phyloP scores from a whole-genome alignment of 2,888 invertebrate species.

The Platycheirus rosarum region DNA sequence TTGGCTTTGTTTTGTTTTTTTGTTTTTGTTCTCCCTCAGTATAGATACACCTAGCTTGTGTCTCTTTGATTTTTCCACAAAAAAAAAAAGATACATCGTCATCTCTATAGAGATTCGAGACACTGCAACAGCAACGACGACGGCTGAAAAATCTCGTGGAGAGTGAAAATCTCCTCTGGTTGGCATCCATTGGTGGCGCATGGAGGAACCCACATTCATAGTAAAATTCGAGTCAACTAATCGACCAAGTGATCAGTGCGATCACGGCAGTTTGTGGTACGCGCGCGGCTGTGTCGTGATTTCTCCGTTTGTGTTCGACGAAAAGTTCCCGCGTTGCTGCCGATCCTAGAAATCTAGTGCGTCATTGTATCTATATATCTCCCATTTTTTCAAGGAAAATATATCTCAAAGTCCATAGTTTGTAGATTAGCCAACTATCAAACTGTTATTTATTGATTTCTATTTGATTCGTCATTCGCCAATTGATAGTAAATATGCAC shows the following conservation, averaged over 20 bases:
- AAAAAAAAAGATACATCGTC: conserved; percentile 27
- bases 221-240: conserved; percentile 38
- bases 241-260: conserved; percentile 56
- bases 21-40: conserved; percentile 20
- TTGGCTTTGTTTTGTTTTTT: conserved; percentile 13
- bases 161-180: conserved; percentile 63
- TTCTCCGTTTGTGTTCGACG: conserved; percentile 40
- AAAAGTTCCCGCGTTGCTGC: conserved; percentile 8
- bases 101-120: not conserved
- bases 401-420: conserved; percentile 7
- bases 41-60: too few relatives aligned
- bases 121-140: conserved; percentile 19
- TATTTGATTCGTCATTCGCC: conserved; percentile 27
- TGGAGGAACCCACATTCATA: conserved; percentile 48
- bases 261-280: conserved; percentile 59
- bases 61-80: conserved; percentile 37
- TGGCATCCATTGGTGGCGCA: conserved; percentile 51
- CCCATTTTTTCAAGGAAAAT: not conserved
- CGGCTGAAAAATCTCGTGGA: conserved; percentile 41
- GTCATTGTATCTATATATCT: too few relatives aligned
- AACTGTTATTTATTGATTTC: conserved; percentile 6
- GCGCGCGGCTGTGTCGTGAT: conserved; percentile 30
- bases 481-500: conserved; percentile 46
- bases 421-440: conserved; percentile 29
- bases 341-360: conserved; percentile 29